Conservation (phyloP, 2,797 vertebrate genomes). For the Myotis pilosus region DNA sequence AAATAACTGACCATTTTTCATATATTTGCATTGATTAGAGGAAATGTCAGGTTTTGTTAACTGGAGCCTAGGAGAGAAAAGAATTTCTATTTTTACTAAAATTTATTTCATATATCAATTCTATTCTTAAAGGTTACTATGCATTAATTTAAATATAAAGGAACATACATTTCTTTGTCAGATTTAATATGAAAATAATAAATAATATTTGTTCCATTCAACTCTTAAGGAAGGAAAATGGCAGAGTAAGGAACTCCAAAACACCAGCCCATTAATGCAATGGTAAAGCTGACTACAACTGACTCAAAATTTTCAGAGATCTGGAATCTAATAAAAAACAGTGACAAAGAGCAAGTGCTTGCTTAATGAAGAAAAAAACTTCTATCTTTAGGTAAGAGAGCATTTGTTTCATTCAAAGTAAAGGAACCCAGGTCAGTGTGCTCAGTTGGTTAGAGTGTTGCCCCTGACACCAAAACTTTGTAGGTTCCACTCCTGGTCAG, state of each 20-base stretch:
- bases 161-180: background rate
- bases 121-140: background rate
- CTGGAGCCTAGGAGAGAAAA: background rate
- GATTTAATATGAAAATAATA: background rate
- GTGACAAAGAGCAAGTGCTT: background rate
- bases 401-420: background rate
- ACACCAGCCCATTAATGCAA: background rate
- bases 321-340: background rate
- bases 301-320: background rate
- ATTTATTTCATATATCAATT: background rate
- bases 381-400: background rate
- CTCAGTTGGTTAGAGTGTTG: background rate
- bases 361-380: background rate
- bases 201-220: background rate
- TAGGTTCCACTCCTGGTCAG: background rate
- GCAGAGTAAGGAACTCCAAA: background rate
- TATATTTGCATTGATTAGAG: background rate
- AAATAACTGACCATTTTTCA: background rate
- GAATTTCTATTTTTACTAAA: background rate
- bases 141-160: background rate
- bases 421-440: background rate
- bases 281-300: background rate
- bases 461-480: background rate
- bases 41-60: background rate
- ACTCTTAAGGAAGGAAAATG: background rate